phyloP scores from a whole-genome alignment of 2,888 invertebrate genomes.

The Mesorhabditis belari region DNA sequence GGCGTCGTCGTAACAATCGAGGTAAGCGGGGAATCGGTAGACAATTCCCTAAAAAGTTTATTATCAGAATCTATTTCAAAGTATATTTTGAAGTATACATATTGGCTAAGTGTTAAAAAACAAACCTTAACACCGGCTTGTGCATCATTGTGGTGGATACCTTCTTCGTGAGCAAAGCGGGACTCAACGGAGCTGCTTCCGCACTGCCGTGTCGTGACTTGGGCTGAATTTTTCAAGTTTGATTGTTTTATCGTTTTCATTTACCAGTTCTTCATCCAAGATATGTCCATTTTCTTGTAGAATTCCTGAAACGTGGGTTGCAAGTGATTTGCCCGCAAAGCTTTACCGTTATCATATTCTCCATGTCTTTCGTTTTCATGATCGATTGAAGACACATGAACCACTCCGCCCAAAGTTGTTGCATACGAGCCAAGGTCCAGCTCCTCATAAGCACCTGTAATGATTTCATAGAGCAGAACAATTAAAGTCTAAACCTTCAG shows the following conservation, averaged over 20 bases:
- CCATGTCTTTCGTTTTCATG: constrained; percentile 23
- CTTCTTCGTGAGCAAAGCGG: constrained; percentile 6
- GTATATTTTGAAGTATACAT: neutral
- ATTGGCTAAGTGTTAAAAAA: neutral
- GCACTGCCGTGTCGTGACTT: constrained; percentile 12
- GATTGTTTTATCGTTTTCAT: too few relatives aligned
- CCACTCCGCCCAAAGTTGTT: constrained; percentile 34
- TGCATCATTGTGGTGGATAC: constrained; percentile 11
- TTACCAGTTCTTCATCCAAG: too few relatives aligned
- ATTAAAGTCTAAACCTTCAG: constrained; percentile 18
- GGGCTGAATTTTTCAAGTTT: too few relatives aligned
- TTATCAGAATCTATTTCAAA: neutral
- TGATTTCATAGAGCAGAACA: neutral
- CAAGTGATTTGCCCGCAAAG: too few relatives aligned
- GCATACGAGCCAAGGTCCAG: constrained; percentile 31
- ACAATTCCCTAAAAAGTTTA: constrained; percentile 8
- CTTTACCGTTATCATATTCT: constrained; percentile 15
- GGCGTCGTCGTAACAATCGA: constrained; percentile 11
- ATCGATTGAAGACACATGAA: constrained; percentile 19
- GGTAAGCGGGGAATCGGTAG: constrained; percentile 10
- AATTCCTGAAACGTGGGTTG: constrained; percentile 7
- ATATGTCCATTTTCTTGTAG: constrained; percentile 15
- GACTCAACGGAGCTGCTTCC: constrained; percentile 1
- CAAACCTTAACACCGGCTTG: constrained; percentile 4
- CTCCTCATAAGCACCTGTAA: constrained; percentile 47